Base-by-base conservation (phyloP, 2,888 invertebrate genomes). In the Microctonus brassicae region DNA sequence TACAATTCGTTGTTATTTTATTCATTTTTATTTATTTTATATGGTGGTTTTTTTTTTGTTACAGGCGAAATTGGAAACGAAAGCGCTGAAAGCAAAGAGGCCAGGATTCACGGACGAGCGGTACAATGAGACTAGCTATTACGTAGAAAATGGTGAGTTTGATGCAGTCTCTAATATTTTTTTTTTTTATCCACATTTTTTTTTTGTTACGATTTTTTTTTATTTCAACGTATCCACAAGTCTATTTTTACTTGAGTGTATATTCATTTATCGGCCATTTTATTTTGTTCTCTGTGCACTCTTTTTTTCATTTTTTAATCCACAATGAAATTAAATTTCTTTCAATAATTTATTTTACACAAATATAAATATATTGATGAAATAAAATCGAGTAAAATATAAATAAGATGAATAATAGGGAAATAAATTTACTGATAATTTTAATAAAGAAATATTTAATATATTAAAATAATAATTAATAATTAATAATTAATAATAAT, bases 91-190 rank as follows among this genome's bases (percentile, higher is more conserved):
- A 89, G 96, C 96, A 72, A 96, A 95, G 88, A 91, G 96, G 88
- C 96, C 96, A 1, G 96, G 96, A 79, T 96, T 96, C 89, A 96
- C 95, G 42, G 96, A 96, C 89, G 96, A 96, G 87, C 91, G 96
- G 81, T 96, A 96, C 90, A 95, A 96, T 89, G 97, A 97, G 89
- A 97, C 97, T 22, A 96, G 96, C 69, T 97, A 97, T 89, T 97
- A 96, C 89, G 94, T 96, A 83, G 97, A 97, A 90, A 97, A 97
- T 91, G 96, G 97, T 96, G 88, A 92, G 92, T 89, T 7, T 73
- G 47, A 47, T 76, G 53, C 57, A 62, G 33, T 58, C 58, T 57
- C 6, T 24, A n/a, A 26, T 22, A 26, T 2, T 57, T 57, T 26
- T 57, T 26, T 57, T 26, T 57, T 58, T 58, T 58, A 3, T 58